Evolutionary conservation across 2,113 vertebrate genomes (phyloP).

Genomic region (Plecturocebus donacophilus): DNA sequence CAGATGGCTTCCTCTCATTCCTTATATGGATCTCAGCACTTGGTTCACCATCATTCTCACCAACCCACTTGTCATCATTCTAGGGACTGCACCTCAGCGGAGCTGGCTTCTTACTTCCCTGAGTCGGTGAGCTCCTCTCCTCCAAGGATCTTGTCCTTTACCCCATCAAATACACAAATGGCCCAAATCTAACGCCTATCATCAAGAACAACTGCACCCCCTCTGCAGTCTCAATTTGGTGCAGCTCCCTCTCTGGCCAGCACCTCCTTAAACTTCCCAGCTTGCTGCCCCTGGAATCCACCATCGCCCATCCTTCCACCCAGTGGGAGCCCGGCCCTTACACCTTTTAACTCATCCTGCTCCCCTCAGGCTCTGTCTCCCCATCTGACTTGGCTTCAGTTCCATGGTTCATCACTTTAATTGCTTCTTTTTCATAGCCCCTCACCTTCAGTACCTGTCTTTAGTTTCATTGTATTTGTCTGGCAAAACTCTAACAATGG

Average conservation of each 20-base stretch:
- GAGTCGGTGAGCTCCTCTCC: neutral
- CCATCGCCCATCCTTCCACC: neutral
- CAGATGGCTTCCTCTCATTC: neutral
- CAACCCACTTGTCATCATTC: neutral
- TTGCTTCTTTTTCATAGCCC: neutral
- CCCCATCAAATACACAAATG: neutral
- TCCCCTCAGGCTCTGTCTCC: neutral
- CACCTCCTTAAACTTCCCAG: neutral
- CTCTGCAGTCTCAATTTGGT: neutral
- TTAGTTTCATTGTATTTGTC: neutral
- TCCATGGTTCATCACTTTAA: neutral
- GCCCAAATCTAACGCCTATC: neutral
- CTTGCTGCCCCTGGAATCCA: no score
- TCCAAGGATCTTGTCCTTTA: neutral
- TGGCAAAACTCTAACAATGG: neutral
- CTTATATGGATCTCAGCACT: neutral
- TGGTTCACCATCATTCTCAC: neutral
- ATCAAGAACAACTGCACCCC: neutral
- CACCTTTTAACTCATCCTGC: neutral
- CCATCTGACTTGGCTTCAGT: neutral
- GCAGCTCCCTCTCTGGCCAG: neutral
- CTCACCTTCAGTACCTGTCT: neutral
- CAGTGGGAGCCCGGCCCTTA: neutral
- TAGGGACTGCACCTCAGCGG: rapidly evolving
- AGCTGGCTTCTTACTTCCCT: neutral